A percentile compares a stretch with the other conserved stretches of the same genome.
Evolutionary conservation across 2,888 invertebrate genomes (phyloP).

Genomic region (Chymomyza amoena): DNA sequence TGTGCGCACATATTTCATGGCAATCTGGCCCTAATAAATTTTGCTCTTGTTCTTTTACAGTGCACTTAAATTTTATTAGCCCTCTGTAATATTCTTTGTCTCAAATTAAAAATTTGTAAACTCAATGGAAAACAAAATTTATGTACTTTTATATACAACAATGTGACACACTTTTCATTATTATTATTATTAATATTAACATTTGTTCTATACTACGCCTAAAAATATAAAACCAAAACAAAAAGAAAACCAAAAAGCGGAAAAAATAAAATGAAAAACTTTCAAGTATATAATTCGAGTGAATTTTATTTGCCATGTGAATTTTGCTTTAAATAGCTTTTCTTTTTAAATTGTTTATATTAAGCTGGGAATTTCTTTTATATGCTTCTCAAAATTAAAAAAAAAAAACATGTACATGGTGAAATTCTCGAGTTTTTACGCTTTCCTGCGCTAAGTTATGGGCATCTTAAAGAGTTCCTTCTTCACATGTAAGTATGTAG

Average conservation of each 20-base stretch:
- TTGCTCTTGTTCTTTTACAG: neutral
- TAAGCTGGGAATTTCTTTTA: neutral
- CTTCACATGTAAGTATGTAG: neutral
- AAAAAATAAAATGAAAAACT: constrained; percentile 20
- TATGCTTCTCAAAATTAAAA: neutral
- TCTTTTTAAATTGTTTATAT: neutral
- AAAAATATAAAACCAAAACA: constrained; percentile 20
- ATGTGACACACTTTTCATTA: neutral
- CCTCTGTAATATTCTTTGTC: neutral
- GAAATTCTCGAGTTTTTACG: neutral
- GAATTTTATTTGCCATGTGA: constrained; percentile 22
- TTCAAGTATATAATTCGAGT: constrained; percentile 47
- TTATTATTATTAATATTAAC: neutral
- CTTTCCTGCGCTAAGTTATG: neutral
- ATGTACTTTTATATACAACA: constrained; percentile 1
- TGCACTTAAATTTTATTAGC: neutral
- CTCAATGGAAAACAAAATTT: constrained; percentile 1
- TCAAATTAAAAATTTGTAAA: neutral
- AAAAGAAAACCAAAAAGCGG: neutral
- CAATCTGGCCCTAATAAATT: constrained; percentile 1
- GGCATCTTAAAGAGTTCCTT: neutral
- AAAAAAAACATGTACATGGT: neutral
- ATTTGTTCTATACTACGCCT: constrained; percentile 11
- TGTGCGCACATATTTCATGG: constrained; percentile 2
- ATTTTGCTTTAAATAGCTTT: constrained; percentile 21